These are phyloP conservation scores for Poliocrania exsul DNA, from an alignment of 2,797 vertebrate genomes.

Conservation along the genomic window DNA sequence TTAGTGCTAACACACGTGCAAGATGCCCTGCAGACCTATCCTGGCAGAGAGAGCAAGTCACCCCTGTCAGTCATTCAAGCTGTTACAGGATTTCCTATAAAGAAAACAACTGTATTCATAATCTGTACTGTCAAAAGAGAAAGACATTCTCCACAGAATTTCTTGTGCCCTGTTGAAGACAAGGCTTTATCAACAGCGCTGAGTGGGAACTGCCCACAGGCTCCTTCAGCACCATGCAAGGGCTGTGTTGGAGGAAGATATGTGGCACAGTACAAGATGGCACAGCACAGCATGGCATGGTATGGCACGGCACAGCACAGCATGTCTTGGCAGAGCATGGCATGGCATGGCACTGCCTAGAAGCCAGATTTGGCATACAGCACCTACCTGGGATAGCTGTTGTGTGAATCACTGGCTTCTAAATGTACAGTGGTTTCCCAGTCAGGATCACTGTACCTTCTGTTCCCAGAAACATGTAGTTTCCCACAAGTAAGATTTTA, in stretches of 20 bases:
- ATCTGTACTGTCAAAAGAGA: not conserved
- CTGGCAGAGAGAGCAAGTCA: not conserved
- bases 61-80: not conserved
- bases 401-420: not conserved
- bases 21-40: not conserved
- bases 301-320: not conserved
- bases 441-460: not conserved
- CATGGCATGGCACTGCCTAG: not conserved
- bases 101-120: not conserved
- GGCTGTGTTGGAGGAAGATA: rapidly evolving
- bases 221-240: rapidly evolving
- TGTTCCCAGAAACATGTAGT: not conserved
- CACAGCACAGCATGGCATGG: not conserved
- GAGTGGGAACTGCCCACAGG: not conserved
- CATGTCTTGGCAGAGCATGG: not conserved
- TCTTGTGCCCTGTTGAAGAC: not conserved
- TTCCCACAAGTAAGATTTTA: not conserved
- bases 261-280: rapidly evolving
- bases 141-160: not conserved
- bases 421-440: not conserved
- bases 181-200: not conserved
- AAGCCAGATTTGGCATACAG: not conserved
- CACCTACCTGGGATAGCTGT: not conserved
- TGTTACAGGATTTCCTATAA: not conserved
- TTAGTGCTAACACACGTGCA: not conserved